A percentile compares a stretch with the other conserved stretches of the same genome.
These are phyloP conservation scores for Macquaria ambigua DNA, from an alignment of 2,113 vertebrate species.

Conservation along the genomic window DNA sequence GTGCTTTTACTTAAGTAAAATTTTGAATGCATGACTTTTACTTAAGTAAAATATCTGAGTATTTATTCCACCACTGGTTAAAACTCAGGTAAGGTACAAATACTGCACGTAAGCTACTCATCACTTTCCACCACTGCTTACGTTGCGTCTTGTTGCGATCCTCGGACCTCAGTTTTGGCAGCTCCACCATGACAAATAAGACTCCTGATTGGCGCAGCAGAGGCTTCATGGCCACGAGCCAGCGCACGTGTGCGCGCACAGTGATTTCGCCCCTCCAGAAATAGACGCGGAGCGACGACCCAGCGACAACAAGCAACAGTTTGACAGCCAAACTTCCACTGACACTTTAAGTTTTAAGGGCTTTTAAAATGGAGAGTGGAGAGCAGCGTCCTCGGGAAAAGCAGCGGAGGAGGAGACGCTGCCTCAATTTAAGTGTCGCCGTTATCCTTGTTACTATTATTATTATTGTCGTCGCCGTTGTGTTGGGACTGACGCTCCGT, in stretches of 20 bases:
- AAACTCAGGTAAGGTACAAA: too few relatives aligned
- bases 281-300: background rate
- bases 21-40: too few relatives aligned
- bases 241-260: background rate
- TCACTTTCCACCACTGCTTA: too few relatives aligned
- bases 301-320: background rate
- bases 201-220: slow-evolving; percentile 17
- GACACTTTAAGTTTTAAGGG: accelerated
- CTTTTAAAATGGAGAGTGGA: background rate
- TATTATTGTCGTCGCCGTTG: background rate
- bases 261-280: background rate
- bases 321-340: too few relatives aligned
- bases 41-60: too few relatives aligned
- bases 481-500: background rate
- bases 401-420: background rate
- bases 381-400: accelerated
- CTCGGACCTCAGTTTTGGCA: background rate
- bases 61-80: too few relatives aligned
- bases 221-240: background rate
- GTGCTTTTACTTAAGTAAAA: too few relatives aligned
- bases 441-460: background rate
- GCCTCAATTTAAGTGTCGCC: accelerated
- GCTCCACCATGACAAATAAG: background rate
- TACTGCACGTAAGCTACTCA: too few relatives aligned
- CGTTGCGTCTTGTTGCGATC: background rate